phyloP scores from a whole-genome alignment of 2,888 invertebrate genomes.

The Bombylius major region DNA sequence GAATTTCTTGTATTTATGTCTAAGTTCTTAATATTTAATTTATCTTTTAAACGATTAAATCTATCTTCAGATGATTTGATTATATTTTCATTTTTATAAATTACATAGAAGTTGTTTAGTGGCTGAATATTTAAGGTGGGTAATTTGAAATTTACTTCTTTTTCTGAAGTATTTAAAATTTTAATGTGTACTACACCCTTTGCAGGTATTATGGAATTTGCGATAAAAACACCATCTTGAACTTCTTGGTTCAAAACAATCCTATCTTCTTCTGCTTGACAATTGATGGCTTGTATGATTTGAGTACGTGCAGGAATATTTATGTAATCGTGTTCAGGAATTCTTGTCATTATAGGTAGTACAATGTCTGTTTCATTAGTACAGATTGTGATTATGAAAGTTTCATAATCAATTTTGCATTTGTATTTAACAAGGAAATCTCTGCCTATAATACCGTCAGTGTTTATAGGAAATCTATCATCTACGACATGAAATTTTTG shows the following conservation, averaged over 20 bases:
- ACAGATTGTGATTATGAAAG: background rate
- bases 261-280: slow-evolving; percentile 3
- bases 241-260: slow-evolving; percentile 5
- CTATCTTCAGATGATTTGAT: background rate
- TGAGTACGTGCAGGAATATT: slow-evolving; percentile 4
- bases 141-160: background rate
- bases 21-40: background rate
- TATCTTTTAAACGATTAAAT: background rate
- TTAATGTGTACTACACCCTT: slow-evolving; percentile 6
- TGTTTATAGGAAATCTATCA: slow-evolving; percentile 2
- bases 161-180: background rate
- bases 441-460: slow-evolving; percentile 4
- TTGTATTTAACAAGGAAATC: background rate
- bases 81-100: background rate
- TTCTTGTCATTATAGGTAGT: background rate
- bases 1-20: background rate
- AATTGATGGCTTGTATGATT: background rate
- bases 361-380: background rate
- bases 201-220: slow-evolving; percentile 1
- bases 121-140: background rate
- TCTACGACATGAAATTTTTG: background rate
- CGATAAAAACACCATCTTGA: slow-evolving; percentile 1
- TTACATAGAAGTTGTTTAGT: background rate
- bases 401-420: slow-evolving; percentile 4
- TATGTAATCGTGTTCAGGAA: background rate